A percentile compares a stretch with the other conserved stretches of the same genome.
These are phyloP conservation scores for Hemicrepidius hirtus DNA, from an alignment of 2,888 invertebrate genomes.

Conservation along the genomic window DNA sequence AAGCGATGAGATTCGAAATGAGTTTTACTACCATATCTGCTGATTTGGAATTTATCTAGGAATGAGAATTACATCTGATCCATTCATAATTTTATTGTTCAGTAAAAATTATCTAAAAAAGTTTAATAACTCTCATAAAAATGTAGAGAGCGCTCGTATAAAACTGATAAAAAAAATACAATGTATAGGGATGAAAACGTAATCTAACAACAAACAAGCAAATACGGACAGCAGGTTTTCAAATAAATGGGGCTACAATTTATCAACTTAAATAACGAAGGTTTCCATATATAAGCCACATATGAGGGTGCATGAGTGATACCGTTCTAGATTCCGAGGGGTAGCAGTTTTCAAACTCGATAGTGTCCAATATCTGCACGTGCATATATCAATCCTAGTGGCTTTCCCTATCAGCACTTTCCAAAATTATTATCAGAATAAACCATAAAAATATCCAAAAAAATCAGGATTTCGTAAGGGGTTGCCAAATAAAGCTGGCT, in stretches of 20 bases:
- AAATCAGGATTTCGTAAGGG: not conserved
- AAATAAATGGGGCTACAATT: constrained; percentile 27
- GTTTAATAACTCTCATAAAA: constrained; percentile 15
- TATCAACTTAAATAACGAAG: constrained; percentile 27
- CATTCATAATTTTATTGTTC: constrained; percentile 11
- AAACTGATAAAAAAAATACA: not conserved
- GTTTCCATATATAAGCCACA: constrained; percentile 21
- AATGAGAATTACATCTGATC: not conserved
- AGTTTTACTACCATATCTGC: not conserved
- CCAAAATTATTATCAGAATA: constrained; percentile 17
- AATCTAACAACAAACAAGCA: constrained; percentile 28
- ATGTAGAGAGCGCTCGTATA: constrained; percentile 12
- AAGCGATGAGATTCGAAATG: constrained; percentile 4
- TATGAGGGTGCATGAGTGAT: constrained; percentile 23
- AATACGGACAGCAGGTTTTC: constrained; percentile 21
- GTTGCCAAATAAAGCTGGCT: not conserved
- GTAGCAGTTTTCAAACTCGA: constrained; percentile 22
- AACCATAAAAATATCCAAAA: constrained; percentile 11
- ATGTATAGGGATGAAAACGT: not conserved
- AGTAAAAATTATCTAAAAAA: constrained; percentile 23
- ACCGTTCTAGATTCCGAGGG: not conserved
- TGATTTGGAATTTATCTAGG: constrained; percentile 4
- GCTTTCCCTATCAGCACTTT: constrained; percentile 21
- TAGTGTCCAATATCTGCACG: constrained; percentile 15
- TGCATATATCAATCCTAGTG: constrained; percentile 16